phyloP scores from a whole-genome alignment of 1,140 invertebrate species.

The Pollicipes pollicipes region DNA sequence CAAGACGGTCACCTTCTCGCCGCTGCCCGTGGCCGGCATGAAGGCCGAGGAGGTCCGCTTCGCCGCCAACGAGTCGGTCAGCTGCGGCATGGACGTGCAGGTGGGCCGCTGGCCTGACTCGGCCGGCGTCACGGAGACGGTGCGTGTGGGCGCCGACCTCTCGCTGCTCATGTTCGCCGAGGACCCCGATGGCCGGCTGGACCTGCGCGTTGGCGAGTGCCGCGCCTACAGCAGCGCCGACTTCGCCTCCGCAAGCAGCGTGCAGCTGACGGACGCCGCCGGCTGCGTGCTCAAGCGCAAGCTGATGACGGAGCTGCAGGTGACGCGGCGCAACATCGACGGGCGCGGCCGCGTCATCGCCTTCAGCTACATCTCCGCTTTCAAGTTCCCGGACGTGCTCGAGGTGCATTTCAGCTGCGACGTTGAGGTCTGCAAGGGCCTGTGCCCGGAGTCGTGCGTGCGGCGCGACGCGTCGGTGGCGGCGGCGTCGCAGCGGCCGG shows the following conservation, averaged over 20 bases:
- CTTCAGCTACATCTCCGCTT: constrained; percentile 23
- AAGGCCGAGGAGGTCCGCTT: constrained; percentile 47
- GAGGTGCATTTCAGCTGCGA: constrained; percentile 26
- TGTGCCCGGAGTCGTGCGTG: constrained; percentile 7
- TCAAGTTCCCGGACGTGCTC: constrained; percentile 26
- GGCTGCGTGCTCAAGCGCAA: constrained; percentile 26
- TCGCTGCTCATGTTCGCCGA: constrained; percentile 50
- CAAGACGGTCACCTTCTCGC: constrained; percentile 44
- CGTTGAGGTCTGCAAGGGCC: constrained; percentile 25
- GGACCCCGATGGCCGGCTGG: constrained; percentile 41
- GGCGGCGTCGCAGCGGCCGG: no score
- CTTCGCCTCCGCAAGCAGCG: constrained; percentile 21
- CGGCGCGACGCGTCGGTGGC: not conserved
- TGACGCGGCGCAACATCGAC: constrained; percentile 16
- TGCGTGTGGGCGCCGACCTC: constrained; percentile 49
- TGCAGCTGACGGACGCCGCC: constrained; percentile 24
- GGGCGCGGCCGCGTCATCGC: constrained; percentile 20
- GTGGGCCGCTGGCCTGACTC: constrained; percentile 55
- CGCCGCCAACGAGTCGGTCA: constrained; percentile 37
- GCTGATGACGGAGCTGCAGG: constrained; percentile 20
- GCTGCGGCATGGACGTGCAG: constrained; percentile 60
- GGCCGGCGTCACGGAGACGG: constrained; percentile 37
- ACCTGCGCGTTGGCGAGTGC: constrained; percentile 35
- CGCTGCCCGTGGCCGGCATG: constrained; percentile 50
- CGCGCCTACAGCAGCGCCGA: constrained; percentile 16